Evolutionary conservation across 2,113 vertebrate genomes (phyloP).

Genomic region (Nicator chloris): DNA sequence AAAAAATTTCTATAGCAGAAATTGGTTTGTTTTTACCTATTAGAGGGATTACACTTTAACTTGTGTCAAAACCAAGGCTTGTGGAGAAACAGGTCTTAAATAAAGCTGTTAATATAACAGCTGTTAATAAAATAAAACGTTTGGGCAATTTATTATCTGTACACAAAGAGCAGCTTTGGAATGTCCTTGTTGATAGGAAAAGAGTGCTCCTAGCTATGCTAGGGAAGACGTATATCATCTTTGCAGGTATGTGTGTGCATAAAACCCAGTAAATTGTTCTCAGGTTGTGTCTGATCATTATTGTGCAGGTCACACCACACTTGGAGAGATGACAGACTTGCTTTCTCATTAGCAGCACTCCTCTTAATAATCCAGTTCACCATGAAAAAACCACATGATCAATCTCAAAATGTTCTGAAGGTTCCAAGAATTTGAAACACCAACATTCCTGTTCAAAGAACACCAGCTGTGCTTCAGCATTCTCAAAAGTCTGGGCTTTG

Average conservation of each 20-base stretch:
- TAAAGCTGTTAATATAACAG: background rate
- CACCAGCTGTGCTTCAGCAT: slow-evolving; percentile 25
- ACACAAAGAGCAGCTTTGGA: background rate
- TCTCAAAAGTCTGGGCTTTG: slow-evolving; percentile 3
- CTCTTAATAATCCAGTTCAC: slow-evolving; percentile 23
- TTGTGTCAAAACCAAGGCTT: background rate
- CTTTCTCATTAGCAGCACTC: background rate
- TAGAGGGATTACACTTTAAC: background rate
- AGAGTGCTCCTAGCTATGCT: background rate
- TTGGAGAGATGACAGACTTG: background rate
- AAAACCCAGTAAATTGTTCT: background rate
- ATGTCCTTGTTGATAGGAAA: background rate
- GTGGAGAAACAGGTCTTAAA: background rate
- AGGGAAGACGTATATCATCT: background rate
- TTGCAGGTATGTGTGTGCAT: background rate
- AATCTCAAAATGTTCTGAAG: slow-evolving; percentile 9
- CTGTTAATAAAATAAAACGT: background rate
- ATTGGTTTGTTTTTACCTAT: background rate
- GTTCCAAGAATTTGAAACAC: slow-evolving; percentile 36
- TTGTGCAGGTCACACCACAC: background rate
- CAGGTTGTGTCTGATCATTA: background rate
- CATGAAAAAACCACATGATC: background rate
- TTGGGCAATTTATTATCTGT: background rate
- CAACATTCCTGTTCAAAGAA: slow-evolving; percentile 6
- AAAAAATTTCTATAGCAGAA: background rate